Percentiles rank a stretch among this genome's conserved stretches.
Conservation (phyloP, 2,113 vertebrate genomes). For the Ascaphus truei region DNA sequence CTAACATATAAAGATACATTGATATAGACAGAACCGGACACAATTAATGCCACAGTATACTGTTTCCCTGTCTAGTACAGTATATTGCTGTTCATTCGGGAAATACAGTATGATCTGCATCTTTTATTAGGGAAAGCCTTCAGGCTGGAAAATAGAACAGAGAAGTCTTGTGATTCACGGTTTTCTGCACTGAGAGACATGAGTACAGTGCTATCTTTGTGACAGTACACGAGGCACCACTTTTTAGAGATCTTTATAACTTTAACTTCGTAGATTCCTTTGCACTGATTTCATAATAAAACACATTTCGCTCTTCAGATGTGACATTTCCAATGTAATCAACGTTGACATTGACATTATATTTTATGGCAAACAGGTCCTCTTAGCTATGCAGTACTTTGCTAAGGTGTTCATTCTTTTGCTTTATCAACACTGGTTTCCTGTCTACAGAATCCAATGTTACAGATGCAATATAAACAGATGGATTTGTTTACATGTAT, state of each 20-base stretch:
- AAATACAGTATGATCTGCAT: background rate
- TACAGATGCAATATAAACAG: background rate
- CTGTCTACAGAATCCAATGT: background rate
- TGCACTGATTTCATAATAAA: background rate
- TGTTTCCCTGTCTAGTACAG: background rate
- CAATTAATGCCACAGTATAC: no score
- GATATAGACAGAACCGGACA: no score
- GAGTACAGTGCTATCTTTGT: background rate
- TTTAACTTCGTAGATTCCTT: background rate
- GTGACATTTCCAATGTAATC: no score
- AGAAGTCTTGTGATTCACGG: conserved; percentile 21
- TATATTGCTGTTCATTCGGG: background rate
- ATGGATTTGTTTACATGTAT: background rate
- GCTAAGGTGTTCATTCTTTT: background rate
- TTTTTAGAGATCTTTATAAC: no score
- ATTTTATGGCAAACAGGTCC: background rate
- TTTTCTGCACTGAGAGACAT: background rate
- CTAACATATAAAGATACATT: no score
- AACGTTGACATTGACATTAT: no score
- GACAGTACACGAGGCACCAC: background rate
- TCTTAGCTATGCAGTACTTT: background rate
- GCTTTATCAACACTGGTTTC: background rate
- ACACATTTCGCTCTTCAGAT: background rate
- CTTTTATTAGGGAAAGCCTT: conserved; percentile 16
- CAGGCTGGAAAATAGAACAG: conserved; percentile 8